phyloP scores from a whole-genome alignment of 2,888 invertebrate genomes.

The Pinctada fucata region DNA sequence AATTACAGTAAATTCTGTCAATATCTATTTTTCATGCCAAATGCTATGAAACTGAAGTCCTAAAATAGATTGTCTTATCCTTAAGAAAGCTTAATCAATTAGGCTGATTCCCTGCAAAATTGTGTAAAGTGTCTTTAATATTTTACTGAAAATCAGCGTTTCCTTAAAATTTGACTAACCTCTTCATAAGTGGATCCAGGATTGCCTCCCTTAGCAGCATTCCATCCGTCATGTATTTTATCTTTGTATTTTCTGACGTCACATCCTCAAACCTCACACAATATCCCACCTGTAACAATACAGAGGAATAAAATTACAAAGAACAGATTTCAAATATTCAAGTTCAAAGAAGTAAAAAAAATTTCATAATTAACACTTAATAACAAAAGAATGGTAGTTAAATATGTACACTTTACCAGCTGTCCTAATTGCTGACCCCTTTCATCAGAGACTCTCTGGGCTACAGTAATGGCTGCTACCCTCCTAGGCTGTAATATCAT shows the following conservation, averaged over 20 bases:
- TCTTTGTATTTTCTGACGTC: slow-evolving; percentile 87
- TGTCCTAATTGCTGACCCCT: slow-evolving; percentile 78
- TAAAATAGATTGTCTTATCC: too few relatives aligned
- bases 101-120: too few relatives aligned
- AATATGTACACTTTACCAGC: slow-evolving; percentile 80
- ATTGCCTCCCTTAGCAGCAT: slow-evolving; percentile 95
- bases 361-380: neutral
- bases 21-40: too few relatives aligned
- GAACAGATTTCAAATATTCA: neutral
- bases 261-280: slow-evolving; percentile 93
- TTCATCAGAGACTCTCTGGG: slow-evolving; percentile 80
- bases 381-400: neutral
- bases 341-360: neutral
- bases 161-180: slow-evolving; percentile 50
- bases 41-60: too few relatives aligned
- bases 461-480: slow-evolving; percentile 78
- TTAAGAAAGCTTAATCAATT: too few relatives aligned
- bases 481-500: slow-evolving; percentile 73
- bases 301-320: neutral
- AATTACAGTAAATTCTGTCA: too few relatives aligned
- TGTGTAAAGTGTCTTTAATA: too few relatives aligned
- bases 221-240: slow-evolving; percentile 95
- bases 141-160: neutral
- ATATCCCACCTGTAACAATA: slow-evolving; percentile 75
- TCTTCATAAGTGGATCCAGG: slow-evolving; percentile 77